Conservation (phyloP, 1,140 invertebrate genomes). For the Colletes latitarsis region DNA sequence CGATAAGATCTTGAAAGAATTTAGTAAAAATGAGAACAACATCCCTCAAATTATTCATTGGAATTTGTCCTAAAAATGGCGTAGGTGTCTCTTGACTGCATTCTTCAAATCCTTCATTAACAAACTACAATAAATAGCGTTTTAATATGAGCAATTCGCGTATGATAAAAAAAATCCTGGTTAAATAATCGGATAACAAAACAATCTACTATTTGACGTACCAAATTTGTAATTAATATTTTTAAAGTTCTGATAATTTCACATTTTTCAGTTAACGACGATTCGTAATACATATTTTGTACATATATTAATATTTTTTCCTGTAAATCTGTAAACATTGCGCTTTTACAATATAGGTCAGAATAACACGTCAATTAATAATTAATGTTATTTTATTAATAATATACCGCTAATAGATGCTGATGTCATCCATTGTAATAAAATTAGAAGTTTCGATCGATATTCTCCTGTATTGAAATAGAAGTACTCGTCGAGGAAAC, state of each 20-base stretch:
- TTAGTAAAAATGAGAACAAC: constrained; percentile 57
- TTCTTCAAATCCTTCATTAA: constrained; percentile 61
- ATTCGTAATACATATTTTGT: constrained; percentile 6
- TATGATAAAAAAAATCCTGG: background rate
- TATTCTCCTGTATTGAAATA: constrained; percentile 68
- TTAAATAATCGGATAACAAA: background rate
- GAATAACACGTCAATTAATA: background rate
- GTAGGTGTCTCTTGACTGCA: constrained; percentile 44
- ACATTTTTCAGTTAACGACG: constrained; percentile 57
- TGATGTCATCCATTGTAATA: constrained; percentile 75
- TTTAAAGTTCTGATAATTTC: constrained; percentile 70
- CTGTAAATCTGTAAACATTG: constrained; percentile 64
- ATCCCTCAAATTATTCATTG: constrained; percentile 58
- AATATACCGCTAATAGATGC: constrained; percentile 64
- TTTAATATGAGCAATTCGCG: background rate
- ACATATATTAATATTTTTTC: constrained; percentile 60
- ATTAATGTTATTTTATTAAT: constrained; percentile 9
- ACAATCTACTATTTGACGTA: constrained; percentile 39
- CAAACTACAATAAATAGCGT: constrained; percentile 55
- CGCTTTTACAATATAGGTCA: background rate
- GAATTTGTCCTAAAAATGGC: constrained; percentile 69
- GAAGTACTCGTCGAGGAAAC: constrained; percentile 75
- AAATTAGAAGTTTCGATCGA: constrained; percentile 66
- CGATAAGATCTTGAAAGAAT: constrained; percentile 60
- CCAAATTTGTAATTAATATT: constrained; percentile 71